Base-by-base conservation (phyloP, 2,888 invertebrate genomes). In the Standfussiana lucernea region DNA sequence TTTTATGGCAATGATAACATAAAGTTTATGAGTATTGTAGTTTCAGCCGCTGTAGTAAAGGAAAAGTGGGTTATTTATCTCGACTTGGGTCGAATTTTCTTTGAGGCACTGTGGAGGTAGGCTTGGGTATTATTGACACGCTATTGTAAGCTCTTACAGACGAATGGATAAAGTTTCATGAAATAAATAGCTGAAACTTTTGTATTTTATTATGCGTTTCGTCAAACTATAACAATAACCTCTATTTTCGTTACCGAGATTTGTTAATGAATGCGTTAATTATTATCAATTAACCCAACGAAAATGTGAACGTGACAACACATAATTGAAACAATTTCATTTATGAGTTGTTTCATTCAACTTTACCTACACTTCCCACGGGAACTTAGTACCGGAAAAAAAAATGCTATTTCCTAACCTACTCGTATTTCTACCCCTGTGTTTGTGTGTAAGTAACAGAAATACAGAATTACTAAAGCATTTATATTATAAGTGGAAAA, bases 1-100 rank as follows among this genome's bases (percentile, higher is more conserved):
- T 81, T 83, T 86, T 86, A 84, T 86, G 74, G 61, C 73, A 83
- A 86, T 81, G 73, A 80, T 86, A 76, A 78, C 84, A 86, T 83
- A 86, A 87, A 79, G 78, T 85, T 86, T 83, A 86, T 79, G 78
- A 66, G 71, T 79, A 78, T 79, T 78, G 76, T 77, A 83, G 84
- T 86, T 87, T 82, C 75, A 65, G 70, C 11, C 32, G 64, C 65
- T 45, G 83, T 71, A 67, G 75, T 77, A 74, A 83, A 79, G 45
- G 68, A 73, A 83, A 80, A 66, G 66, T 72, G 56, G 69, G 69
- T 73, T 83, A 83, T 81, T 79, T 81, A 76, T 76, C 62, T 61
- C 50, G 62, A 62, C 28, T 75, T 69, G 47, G 42, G 37, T 61
- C 45, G 62, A 68, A 62, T 72, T 69, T 82, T 79, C 71, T 85